A percentile compares a stretch with the other conserved stretches of the same genome.
phyloP scores from a whole-genome alignment of 2,888 invertebrate genomes.

The Choristoneura rosaceana region DNA sequence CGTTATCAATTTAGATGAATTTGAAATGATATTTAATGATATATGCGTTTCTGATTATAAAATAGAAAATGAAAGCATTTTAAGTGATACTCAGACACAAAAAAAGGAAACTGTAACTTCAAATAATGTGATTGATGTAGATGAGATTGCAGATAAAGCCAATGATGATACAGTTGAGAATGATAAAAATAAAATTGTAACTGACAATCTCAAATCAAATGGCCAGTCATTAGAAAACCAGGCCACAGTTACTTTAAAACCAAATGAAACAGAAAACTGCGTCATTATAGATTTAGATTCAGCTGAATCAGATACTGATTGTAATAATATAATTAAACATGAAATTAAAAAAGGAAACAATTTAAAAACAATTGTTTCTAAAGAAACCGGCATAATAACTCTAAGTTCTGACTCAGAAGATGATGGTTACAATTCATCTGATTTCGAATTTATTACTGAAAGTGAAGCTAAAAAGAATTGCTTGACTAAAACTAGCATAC shows the following conservation, averaged over 20 bases:
- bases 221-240: background rate
- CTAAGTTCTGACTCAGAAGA: constrained; percentile 40
- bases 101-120: background rate
- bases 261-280: too few relatives aligned
- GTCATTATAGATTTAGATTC: background rate
- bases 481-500: background rate
- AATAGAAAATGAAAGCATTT: background rate
- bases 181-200: background rate
- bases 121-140: background rate
- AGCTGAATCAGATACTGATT: background rate
- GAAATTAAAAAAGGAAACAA: background rate
- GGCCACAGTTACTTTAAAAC: background rate
- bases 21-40: constrained; percentile 3
- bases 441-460: constrained; percentile 76
- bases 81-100: background rate
- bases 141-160: background rate
- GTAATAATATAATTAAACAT: background rate
- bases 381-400: constrained; percentile 9
- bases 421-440: constrained; percentile 67
- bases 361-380: background rate
- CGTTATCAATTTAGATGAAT: constrained; percentile 1
- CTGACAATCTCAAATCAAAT: background rate
- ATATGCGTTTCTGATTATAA: background rate
- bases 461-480: constrained; percentile 59
- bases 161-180: background rate